Percentiles rank a stretch among this genome's conserved stretches.
phyloP scores from a whole-genome alignment of 2,888 invertebrate species.

The Polyploca ridens region DNA sequence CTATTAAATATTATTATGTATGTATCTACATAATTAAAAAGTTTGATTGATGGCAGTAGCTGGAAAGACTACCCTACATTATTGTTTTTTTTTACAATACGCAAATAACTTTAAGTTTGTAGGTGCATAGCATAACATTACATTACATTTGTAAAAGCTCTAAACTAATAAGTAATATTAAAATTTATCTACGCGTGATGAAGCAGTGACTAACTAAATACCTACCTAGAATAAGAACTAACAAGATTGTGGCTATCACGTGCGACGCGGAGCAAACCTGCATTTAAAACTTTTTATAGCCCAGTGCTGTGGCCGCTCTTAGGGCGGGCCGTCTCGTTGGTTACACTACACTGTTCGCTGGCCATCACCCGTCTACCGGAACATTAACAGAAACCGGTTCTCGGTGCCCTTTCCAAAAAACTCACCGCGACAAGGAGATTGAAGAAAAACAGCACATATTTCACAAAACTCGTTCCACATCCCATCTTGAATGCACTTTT shows the following conservation, averaged over 20 bases:
- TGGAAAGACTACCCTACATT: not conserved
- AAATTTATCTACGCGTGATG: not conserved
- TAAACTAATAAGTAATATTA: too few species aligned
- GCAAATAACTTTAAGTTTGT: too few species aligned
- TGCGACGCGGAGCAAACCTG: not conserved
- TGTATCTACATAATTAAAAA: too few species aligned
- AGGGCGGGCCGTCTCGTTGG: slow-evolving; percentile 28
- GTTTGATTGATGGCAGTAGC: not conserved
- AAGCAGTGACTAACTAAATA: not conserved
- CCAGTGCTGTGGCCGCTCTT: slow-evolving; percentile 2
- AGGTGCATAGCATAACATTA: too few species aligned
- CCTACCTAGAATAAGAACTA: not conserved
- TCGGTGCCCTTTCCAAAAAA: slow-evolving; percentile 65
- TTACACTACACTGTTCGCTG: slow-evolving; percentile 58
- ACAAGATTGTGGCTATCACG: not conserved
- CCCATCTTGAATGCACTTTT: slow-evolving; percentile 82
- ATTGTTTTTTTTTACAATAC: not conserved
- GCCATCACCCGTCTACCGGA: slow-evolving; percentile 64
- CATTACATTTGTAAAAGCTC: too few species aligned
- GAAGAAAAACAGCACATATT: slow-evolving; percentile 92
- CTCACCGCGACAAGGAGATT: slow-evolving; percentile 92
- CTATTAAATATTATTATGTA: too few species aligned
- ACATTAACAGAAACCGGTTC: slow-evolving; percentile 71
- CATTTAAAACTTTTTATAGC: slow-evolving; percentile 5
- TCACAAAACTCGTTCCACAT: slow-evolving; percentile 90